A percentile compares a stretch with the other conserved stretches of the same genome.
These are phyloP conservation scores for Malurus splendens DNA, from an alignment of 2,797 vertebrate genomes.

Conservation along the genomic window DNA sequence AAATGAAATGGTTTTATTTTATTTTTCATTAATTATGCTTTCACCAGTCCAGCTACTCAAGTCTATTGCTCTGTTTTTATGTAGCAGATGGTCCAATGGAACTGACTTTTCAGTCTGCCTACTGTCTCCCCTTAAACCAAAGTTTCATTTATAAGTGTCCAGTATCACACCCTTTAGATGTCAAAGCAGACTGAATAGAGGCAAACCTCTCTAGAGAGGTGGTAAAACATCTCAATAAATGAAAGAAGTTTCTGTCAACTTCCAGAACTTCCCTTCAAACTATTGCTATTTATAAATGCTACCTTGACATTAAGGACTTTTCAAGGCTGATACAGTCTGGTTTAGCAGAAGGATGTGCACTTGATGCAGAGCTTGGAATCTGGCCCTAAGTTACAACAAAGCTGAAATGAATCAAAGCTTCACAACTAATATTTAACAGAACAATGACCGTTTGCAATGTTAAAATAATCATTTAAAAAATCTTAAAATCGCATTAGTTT, in stretches of 20 bases:
- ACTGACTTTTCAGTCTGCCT: not conserved
- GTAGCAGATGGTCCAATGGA: not conserved
- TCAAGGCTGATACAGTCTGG: not conserved
- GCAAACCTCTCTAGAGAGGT: not conserved
- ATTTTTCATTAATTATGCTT: not conserved
- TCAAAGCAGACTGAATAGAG: not conserved
- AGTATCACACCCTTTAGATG: not conserved
- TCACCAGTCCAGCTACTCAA: not conserved
- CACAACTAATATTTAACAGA: not conserved
- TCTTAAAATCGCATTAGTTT: not conserved
- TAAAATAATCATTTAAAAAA: not conserved
- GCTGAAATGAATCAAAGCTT: not conserved
- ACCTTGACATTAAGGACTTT: not conserved
- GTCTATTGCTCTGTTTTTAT: not conserved
- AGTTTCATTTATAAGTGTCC: not conserved
- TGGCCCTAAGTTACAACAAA: not conserved
- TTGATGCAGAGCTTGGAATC: not conserved
- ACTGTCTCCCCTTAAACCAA: not conserved
- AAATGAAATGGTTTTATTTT: not conserved
- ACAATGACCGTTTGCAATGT: not conserved
- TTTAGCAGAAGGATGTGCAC: not conserved
- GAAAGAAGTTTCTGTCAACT: not conserved
- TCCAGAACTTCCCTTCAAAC: not conserved
- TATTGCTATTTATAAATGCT: not conserved
- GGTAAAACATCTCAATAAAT: not conserved